Conservation (phyloP, 2,797 vertebrate genomes). For the Ispidina picta region DNA sequence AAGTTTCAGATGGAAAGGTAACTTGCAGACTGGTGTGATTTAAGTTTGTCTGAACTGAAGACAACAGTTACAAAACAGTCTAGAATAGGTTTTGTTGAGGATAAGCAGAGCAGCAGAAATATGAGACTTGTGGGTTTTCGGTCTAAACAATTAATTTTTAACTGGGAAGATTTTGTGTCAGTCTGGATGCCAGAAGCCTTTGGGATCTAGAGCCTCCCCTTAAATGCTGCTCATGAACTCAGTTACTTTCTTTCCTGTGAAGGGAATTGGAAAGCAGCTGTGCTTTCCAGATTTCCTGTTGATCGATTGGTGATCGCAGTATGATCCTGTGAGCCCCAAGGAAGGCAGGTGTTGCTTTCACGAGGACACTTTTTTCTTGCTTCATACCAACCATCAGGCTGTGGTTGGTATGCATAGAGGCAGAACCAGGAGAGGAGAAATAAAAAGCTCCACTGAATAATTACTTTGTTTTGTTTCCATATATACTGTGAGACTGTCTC, state of each 20-base stretch:
- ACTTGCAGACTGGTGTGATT: constrained; percentile 35
- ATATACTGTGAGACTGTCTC: not conserved
- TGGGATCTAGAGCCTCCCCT: constrained; percentile 43
- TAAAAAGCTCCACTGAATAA: not conserved
- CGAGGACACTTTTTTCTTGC: not conserved
- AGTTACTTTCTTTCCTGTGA: constrained; percentile 43
- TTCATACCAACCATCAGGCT: not conserved
- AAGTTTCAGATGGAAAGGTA: constrained; percentile 38
- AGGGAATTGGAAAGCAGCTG: constrained; percentile 61
- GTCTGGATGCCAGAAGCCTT: constrained; percentile 51
- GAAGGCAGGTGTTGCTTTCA: constrained; percentile 41
- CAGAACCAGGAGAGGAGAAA: not conserved
- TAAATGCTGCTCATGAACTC: constrained; percentile 24
- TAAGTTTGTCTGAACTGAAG: constrained; percentile 51
- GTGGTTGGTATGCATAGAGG: not conserved
- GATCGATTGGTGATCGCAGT: constrained; percentile 62
- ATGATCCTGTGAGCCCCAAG: not conserved
- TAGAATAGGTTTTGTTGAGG: constrained; percentile 49
- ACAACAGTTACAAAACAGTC: constrained; percentile 58
- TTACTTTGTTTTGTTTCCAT: not conserved
- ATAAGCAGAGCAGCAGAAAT: constrained; percentile 67
- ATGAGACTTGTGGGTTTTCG: constrained; percentile 62
- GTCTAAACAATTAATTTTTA: constrained; percentile 69
- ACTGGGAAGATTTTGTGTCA: constrained; percentile 44
- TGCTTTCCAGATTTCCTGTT: constrained; percentile 61